These are phyloP conservation scores for Drosophila heteroneura DNA, from an alignment of 2,888 invertebrate species.

Conservation along the genomic window DNA sequence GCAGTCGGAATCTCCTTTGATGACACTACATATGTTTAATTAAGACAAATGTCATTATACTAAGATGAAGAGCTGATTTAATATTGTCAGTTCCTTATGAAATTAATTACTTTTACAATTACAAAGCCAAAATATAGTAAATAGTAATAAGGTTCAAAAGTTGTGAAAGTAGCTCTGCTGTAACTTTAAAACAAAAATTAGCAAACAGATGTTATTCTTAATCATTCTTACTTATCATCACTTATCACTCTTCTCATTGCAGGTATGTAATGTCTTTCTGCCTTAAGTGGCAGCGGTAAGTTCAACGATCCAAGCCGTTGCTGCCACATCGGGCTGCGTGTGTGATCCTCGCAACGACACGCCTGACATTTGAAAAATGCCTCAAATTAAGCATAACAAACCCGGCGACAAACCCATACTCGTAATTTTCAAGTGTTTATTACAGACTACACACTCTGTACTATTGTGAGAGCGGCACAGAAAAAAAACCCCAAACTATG, in stretches of 20 bases:
- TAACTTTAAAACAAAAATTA: rapidly evolving
- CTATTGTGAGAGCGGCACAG: conserved; percentile 2
- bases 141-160: not conserved
- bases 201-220: not conserved
- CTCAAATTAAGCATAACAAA: conserved; percentile 60
- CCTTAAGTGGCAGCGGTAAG: conserved; percentile 19
- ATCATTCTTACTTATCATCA: conserved; percentile 4
- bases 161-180: not conserved
- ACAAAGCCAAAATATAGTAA: not conserved
- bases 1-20: not conserved
- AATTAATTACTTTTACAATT: not conserved
- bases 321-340: conserved; percentile 5
- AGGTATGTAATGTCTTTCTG: conserved; percentile 41
- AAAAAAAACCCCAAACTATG: not conserved
- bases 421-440: conserved; percentile 70
- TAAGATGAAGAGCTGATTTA: not conserved
- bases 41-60: not conserved
- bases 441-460: conserved; percentile 8
- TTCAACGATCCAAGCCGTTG: conserved; percentile 17
- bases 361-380: conserved; percentile 56
- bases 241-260: conserved; percentile 37
- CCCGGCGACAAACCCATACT: conserved; percentile 15
- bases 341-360: conserved; percentile 67
- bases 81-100: not conserved
- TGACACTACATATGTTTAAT: not conserved